Conservation (phyloP, 2,797 vertebrate species). For the Chloroceryle amazona region DNA sequence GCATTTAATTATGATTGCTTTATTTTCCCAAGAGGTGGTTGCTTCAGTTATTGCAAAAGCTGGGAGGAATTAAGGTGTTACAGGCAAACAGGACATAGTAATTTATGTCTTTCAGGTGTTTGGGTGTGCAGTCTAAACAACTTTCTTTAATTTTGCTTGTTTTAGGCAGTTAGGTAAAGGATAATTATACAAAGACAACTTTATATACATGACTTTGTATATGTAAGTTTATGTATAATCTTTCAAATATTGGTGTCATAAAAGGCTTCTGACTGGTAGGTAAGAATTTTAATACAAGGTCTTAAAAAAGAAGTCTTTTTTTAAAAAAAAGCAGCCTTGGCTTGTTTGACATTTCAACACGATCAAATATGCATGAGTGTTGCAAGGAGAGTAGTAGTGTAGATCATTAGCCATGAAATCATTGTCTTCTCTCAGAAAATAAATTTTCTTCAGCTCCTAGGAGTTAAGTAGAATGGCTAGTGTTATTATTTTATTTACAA, state of each 20-base stretch:
- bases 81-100: neutral
- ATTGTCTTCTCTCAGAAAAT: neutral
- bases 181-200: neutral
- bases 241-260: neutral
- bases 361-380: neutral
- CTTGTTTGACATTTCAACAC: neutral
- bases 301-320: neutral
- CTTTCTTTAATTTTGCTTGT: neutral
- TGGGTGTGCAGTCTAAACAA: neutral
- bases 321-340: neutral
- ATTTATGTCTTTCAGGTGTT: neutral
- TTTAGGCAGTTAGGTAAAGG: neutral
- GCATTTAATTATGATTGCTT: conserved; percentile 41
- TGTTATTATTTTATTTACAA: neutral
- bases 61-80: neutral
- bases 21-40: conserved; percentile 25
- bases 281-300: neutral
- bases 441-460: neutral
- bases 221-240: neutral
- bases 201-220: neutral
- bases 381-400: neutral
- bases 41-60: conserved; percentile 23
- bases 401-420: neutral
- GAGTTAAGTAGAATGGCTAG: neutral
- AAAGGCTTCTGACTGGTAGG: neutral